phyloP scores from a whole-genome alignment of 2,113 vertebrate genomes.

The Elgaria multicarinata region DNA sequence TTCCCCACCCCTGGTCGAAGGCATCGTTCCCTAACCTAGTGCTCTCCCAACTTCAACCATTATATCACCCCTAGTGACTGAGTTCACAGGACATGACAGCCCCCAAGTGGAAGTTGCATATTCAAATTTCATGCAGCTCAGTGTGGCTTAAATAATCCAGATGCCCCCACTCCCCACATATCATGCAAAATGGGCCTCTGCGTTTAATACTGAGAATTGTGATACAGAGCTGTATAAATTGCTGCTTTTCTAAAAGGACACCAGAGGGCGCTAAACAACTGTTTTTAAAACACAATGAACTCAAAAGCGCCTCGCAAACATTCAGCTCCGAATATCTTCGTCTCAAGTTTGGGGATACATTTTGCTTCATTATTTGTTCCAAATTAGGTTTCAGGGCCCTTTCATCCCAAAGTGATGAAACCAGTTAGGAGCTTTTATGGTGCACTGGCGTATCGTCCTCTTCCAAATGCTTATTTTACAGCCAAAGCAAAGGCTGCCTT shows the following conservation, averaged over 20 bases:
- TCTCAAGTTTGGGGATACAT: not conserved
- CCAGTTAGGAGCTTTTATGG: conserved; percentile 59
- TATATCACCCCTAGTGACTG: no score
- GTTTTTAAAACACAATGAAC: not conserved
- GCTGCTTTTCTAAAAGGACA: not conserved
- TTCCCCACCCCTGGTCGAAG: no score
- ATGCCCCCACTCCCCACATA: no score
- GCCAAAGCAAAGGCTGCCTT: conserved; percentile 73
- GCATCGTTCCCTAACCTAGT: no score
- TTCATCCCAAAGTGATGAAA: conserved; percentile 23
- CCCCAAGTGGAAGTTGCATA: no score
- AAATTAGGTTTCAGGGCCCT: conserved; percentile 25
- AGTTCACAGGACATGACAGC: no score
- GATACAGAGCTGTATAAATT: not conserved
- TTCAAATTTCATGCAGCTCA: no score
- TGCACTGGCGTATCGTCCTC: conserved; percentile 57
- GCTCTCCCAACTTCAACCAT: no score
- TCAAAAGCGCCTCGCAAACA: conserved; percentile 7
- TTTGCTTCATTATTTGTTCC: not conserved
- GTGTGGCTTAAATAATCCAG: no score
- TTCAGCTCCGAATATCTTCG: not conserved
- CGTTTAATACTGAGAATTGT: not conserved
- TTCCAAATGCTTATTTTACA: conserved; percentile 68
- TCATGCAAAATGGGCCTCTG: no score
- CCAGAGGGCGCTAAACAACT: conserved; percentile 27